These are phyloP conservation scores for Neomorphus geoffroyi DNA, from an alignment of 2,797 vertebrate genomes.

Conservation along the genomic window DNA sequence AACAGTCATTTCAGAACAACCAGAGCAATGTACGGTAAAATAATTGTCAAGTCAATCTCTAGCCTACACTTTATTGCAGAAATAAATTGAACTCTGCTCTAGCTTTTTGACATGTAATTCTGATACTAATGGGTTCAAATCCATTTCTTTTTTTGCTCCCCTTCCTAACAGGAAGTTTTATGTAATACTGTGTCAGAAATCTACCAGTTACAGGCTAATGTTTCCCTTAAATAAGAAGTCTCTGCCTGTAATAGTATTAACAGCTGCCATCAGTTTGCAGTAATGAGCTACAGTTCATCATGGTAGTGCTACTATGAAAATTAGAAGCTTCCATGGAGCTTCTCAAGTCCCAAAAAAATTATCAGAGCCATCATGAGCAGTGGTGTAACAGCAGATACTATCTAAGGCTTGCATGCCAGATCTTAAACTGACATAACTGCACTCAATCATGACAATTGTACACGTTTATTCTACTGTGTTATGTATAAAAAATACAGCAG, in stretches of 20 bases:
- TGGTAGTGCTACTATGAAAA: constrained; percentile 56
- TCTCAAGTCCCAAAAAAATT: constrained; percentile 35
- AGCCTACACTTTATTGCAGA: constrained; percentile 71
- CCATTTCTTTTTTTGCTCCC: constrained; percentile 65
- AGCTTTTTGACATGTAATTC: constrained; percentile 78
- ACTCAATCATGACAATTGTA: not conserved
- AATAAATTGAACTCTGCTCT: constrained; percentile 78
- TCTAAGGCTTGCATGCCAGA: not conserved
- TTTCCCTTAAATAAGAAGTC: constrained; percentile 75
- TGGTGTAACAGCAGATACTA: not conserved
- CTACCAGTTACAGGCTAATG: constrained; percentile 66
- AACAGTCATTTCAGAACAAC: constrained; percentile 67
- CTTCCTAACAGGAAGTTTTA: constrained; percentile 73
- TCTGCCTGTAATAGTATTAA: constrained; percentile 70
- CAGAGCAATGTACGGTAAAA: constrained; percentile 62
- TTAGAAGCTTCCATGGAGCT: constrained; percentile 54
- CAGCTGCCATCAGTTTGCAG: constrained; percentile 72
- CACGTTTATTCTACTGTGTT: not conserved
- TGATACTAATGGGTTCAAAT: constrained; percentile 75
- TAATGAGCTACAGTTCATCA: constrained; percentile 70
- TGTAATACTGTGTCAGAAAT: constrained; percentile 73
- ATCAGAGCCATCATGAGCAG: constrained; percentile 1
- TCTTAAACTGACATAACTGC: not conserved
- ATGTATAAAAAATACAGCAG: not conserved
- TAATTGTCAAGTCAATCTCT: constrained; percentile 75